phyloP scores from a whole-genome alignment of 1,140 invertebrate species.

The Stenopsyche tienmushanensis region DNA sequence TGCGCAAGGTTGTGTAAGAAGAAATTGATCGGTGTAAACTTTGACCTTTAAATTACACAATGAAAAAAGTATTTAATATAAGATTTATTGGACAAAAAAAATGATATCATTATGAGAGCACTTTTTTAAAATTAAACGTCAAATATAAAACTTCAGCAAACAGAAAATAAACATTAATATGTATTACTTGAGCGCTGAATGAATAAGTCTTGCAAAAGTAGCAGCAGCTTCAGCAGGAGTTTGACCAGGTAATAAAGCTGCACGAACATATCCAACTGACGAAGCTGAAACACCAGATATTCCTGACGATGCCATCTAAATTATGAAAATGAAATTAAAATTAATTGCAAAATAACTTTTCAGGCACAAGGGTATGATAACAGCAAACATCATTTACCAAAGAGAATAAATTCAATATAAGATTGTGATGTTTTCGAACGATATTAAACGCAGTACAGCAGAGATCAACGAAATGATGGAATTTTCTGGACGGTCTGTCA shows the following conservation, averaged over 20 bases:
- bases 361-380: conserved; percentile 1
- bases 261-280: conserved; percentile 90
- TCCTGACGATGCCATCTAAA: conserved; percentile 90
- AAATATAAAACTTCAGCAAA: background rate
- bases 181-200: conserved; percentile 73
- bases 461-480: conserved; percentile 96
- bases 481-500: conserved; percentile 88
- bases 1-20: conserved; percentile 97
- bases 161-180: conserved; percentile 9
- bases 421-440: conserved; percentile 89
- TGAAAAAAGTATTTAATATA: background rate
- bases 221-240: conserved; percentile 94
- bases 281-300: conserved; percentile 91
- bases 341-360: conserved; percentile 12
- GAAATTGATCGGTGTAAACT: conserved; percentile 97
- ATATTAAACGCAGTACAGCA: conserved; percentile 98
- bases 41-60: conserved; percentile 44
- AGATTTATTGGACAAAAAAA: background rate
- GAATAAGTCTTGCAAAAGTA: conserved; percentile 89
- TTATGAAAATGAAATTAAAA: conserved; percentile 33
- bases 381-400: conserved; percentile 63
- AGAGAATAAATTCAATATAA: conserved; percentile 91
- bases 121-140: background rate
- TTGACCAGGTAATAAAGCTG: conserved; percentile 82
- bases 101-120: conserved; percentile 44